Evolutionary conservation across 2,797 vertebrate genomes (phyloP).

Genomic region (Petrocephalus schoutedeni): DNA sequence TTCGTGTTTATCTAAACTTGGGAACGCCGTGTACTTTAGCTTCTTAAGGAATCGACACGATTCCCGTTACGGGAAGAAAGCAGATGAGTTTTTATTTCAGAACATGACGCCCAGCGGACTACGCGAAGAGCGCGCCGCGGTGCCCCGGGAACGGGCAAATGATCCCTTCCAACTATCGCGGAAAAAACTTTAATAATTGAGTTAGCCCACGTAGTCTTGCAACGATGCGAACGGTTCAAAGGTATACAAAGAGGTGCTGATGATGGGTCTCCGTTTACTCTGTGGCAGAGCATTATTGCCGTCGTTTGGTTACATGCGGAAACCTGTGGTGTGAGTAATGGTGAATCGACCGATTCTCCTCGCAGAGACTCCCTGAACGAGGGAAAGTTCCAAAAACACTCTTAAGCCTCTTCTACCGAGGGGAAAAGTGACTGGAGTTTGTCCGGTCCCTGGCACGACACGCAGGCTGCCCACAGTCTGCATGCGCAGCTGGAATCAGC

Average conservation of each 20-base stretch:
- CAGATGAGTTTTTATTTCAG: neutral
- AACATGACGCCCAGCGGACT: neutral
- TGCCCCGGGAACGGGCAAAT: neutral
- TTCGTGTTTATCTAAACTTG: neutral
- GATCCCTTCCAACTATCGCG: neutral
- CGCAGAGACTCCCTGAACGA: neutral
- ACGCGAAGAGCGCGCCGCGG: neutral
- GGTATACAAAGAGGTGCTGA: neutral
- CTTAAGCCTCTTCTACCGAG: neutral
- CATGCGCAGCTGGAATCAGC: conserved; percentile 5
- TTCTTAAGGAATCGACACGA: neutral
- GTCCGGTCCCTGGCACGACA: neutral
- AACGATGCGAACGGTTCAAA: neutral
- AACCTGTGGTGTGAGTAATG: neutral
- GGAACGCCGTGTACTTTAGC: neutral
- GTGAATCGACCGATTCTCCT: neutral
- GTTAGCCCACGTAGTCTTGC: neutral
- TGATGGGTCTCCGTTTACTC: neutral
- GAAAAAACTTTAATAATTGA: neutral
- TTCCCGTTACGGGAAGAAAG: neutral
- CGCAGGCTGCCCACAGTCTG: neutral
- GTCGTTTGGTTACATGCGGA: neutral
- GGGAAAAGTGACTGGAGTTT: neutral
- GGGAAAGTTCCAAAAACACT: neutral
- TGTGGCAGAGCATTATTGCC: neutral